Percentiles rank a stretch among this genome's conserved stretches.
phyloP scores from a whole-genome alignment of 1,140 invertebrate species.

The Hesperophylax magnus region DNA sequence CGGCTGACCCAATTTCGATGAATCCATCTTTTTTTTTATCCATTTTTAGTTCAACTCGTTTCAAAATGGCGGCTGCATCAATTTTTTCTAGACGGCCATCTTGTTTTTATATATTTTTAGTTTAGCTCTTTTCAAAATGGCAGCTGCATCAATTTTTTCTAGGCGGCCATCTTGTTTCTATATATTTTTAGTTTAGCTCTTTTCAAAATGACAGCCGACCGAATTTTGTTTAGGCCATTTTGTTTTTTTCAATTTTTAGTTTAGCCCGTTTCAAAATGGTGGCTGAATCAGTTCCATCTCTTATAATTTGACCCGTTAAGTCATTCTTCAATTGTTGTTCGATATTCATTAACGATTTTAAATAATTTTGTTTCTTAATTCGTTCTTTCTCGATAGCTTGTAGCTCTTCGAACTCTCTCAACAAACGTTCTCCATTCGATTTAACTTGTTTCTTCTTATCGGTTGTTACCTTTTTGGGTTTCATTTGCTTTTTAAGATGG shows the following conservation, averaged over 20 bases:
- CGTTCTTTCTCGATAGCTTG: neutral
- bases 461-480: neutral
- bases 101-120: too few relatives aligned
- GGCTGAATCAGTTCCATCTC: slow-evolving; percentile 15
- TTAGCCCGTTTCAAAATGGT: slow-evolving; percentile 12
- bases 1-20: too few relatives aligned
- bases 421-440: neutral
- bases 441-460: neutral
- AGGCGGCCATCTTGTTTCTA: too few relatives aligned
- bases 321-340: slow-evolving; percentile 25
- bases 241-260: slow-evolving; percentile 5
- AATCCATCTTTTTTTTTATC: neutral
- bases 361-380: neutral
- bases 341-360: neutral
- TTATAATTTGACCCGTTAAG: slow-evolving; percentile 1
- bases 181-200: too few relatives aligned
- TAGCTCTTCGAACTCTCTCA: neutral
- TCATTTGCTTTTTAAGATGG: neutral
- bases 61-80: neutral
- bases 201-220: too few relatives aligned
- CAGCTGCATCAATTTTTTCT: neutral
- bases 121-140: too few relatives aligned
- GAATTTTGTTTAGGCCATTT: too few relatives aligned
- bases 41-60: slow-evolving; percentile 11
- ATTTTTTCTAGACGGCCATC: neutral